Evolutionary conservation across 2,888 invertebrate species (phyloP).

Genomic region (Parnassius smintheus): DNA sequence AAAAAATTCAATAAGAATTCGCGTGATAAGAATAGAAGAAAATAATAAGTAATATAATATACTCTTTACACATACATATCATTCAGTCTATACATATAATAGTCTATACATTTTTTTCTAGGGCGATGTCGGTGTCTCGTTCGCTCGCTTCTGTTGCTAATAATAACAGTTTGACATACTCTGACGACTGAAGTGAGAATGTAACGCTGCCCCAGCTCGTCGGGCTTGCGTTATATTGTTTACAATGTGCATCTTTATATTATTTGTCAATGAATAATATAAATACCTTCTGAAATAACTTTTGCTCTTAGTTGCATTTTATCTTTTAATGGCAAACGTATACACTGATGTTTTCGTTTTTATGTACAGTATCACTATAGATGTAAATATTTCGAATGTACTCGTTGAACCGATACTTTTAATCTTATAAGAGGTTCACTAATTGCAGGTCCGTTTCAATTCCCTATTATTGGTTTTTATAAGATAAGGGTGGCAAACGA

Average conservation of each 20-base stretch:
- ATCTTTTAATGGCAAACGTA: constrained; percentile 12
- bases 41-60: background rate
- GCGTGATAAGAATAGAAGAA: too few relatives aligned
- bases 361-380: too few relatives aligned
- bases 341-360: too few relatives aligned
- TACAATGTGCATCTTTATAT: constrained; percentile 19
- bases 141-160: constrained; percentile 31
- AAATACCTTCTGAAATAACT: constrained; percentile 8
- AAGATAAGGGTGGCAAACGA: too few relatives aligned
- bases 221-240: constrained; percentile 24
- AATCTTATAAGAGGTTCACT: too few relatives aligned
- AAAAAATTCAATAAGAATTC: too few relatives aligned
- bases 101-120: constrained; percentile 16
- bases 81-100: background rate
- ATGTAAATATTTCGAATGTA: too few relatives aligned
- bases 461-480: too few relatives aligned
- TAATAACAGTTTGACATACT: constrained; percentile 38
- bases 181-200: constrained; percentile 28
- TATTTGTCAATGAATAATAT: constrained; percentile 24
- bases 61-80: background rate
- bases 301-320: constrained; percentile 8
- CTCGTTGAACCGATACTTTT: too few relatives aligned
- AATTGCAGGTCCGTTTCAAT: too few relatives aligned
- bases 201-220: constrained; percentile 8
- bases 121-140: constrained; percentile 27